Percentiles rank a stretch among this genome's conserved stretches.
These are phyloP conservation scores for Trachelus troglodyta DNA, from an alignment of 2,888 invertebrate species.

Conservation along the genomic window DNA sequence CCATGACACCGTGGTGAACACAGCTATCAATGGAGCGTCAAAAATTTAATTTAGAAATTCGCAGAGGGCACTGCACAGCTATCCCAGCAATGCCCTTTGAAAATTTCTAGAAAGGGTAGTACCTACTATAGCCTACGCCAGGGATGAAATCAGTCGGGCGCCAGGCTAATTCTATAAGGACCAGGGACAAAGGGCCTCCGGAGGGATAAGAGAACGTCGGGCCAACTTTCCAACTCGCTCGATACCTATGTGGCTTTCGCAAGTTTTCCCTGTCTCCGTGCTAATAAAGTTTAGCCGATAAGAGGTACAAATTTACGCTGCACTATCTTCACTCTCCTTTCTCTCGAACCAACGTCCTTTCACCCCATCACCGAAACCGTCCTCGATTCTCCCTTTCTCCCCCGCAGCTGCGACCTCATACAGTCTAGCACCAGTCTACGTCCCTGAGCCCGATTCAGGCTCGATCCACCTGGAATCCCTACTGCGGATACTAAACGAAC, in stretches of 20 bases:
- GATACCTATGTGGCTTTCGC: slow-evolving; percentile 6
- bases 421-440: not conserved
- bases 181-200: not conserved
- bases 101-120: not conserved
- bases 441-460: not conserved
- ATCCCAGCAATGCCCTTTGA: not conserved
- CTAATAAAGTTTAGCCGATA: not conserved
- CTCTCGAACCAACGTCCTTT: not conserved
- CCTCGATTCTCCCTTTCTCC: not conserved
- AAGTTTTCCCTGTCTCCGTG: not conserved
- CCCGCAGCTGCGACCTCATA: not conserved
- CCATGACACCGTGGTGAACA: not conserved
- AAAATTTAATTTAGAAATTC: not conserved
- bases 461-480: not conserved
- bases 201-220: not conserved
- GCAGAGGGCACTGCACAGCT: not conserved
- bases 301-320: not conserved
- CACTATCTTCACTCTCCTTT: not conserved
- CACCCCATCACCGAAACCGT: not conserved
- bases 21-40: not conserved
- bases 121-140: not conserved
- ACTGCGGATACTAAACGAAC: not conserved
- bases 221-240: not conserved
- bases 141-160: not conserved
- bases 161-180: not conserved